Percentiles rank a stretch among this genome's conserved stretches.
Conservation (phyloP, 2,797 vertebrate species). For the Synanceia verrucosa region DNA sequence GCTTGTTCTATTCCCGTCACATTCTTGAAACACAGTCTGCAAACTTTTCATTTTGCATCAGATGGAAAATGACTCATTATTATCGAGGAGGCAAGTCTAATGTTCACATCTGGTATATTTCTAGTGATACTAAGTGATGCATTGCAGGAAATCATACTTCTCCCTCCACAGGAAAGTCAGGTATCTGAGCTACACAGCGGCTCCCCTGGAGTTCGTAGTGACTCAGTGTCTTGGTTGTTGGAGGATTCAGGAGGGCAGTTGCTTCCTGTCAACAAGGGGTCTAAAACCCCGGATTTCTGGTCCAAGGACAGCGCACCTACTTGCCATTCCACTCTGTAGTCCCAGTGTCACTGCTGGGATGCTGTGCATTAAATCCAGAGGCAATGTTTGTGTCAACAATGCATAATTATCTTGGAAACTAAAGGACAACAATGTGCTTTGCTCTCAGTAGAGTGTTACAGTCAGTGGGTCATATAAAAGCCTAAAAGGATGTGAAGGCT, state of each 20-base stretch:
- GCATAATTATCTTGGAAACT: conserved; percentile 36
- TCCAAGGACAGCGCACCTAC: conserved; percentile 52
- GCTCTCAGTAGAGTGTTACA: not conserved
- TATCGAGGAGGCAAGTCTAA: conserved; percentile 11
- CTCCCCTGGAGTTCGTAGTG: conserved; percentile 40
- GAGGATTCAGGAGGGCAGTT: conserved; percentile 35
- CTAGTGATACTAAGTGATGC: conserved; percentile 25
- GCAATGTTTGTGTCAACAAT: conserved; percentile 49
- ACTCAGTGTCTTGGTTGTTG: conserved; percentile 40
- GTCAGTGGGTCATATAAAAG: conserved; percentile 1
- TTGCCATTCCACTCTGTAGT: conserved; percentile 52
- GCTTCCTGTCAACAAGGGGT: conserved; percentile 36
- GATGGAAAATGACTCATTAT: conserved; percentile 30
- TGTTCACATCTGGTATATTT: conserved; percentile 36
- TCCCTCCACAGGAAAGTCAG: conserved; percentile 43
- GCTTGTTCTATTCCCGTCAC: not conserved
- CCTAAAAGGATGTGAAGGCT: not conserved
- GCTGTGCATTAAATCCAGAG: conserved; percentile 54
- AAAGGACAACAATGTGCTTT: conserved; percentile 28
- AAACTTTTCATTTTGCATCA: conserved; percentile 16
- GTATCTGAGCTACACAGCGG: conserved; percentile 35
- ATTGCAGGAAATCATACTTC: conserved; percentile 25
- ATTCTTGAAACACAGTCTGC: not conserved
- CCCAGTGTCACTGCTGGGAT: conserved; percentile 37
- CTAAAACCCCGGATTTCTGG: conserved; percentile 42